Percentiles rank a stretch among this genome's conserved stretches.
Evolutionary conservation across 2,888 invertebrate species (phyloP).

Genomic region (Drosophila paracracens): DNA sequence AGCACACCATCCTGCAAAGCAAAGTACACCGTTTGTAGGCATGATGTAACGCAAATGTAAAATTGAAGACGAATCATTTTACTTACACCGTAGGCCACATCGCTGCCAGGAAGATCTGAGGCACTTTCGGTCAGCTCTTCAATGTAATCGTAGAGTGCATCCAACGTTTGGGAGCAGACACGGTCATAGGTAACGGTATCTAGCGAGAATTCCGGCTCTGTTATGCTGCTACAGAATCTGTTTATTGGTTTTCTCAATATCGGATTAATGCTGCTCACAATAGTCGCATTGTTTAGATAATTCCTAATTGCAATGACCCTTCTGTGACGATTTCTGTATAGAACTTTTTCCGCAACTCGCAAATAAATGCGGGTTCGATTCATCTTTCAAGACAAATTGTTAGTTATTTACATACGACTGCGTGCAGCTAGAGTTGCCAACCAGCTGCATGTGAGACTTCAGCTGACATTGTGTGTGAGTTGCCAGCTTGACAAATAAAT

Average conservation of each 20-base stretch:
- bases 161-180: conserved; percentile 93
- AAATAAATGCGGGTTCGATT: conserved; percentile 11
- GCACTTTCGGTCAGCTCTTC: conserved; percentile 92
- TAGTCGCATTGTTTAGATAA: background rate
- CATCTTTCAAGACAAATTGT: conserved; percentile 28
- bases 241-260: background rate
- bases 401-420: conserved; percentile 10
- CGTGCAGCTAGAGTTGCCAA: conserved; percentile 26
- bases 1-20: conserved; percentile 93
- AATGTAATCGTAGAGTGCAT: conserved; percentile 94
- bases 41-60: conserved; percentile 31
- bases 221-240: conserved; percentile 41
- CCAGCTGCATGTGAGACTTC: background rate
- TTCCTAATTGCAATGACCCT: background rate
- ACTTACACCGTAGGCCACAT: conserved; percentile 93
- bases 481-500: background rate
- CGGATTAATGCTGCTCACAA: background rate
- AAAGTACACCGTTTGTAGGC: conserved; percentile 1
- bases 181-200: conserved; percentile 89
- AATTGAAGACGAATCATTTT: background rate
- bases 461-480: background rate
- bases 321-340: background rate
- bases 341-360: background rate
- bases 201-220: conserved; percentile 66
- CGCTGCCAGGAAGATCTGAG: conserved; percentile 89